Base-by-base conservation (phyloP, 2,797 vertebrate genomes). In the Phrynocephalus forsythii region DNA sequence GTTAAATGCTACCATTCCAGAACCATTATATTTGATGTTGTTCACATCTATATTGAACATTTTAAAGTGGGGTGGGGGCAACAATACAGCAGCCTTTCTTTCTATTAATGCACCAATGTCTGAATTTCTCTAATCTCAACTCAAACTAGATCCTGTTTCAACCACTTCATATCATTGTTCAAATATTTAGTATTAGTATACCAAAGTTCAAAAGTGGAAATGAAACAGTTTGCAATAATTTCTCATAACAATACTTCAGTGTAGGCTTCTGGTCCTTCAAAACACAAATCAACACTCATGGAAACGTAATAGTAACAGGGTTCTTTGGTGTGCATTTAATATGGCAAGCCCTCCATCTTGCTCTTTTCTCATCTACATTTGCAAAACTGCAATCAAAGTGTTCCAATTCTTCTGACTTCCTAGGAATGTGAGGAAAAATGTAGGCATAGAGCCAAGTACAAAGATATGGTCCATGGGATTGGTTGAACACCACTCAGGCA, bases 151-250 rank as follows among this genome's bases (percentile, higher is more conserved):
- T 56, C 52, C 48, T 52, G 8, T 69, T 79, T 79, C 56, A n/a
- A 80, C 8, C 33, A 66, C 20, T 80, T 81, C 66, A 38, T 50
- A 1, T 26, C 67, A 82, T 87, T 13, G 9, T 50, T 20, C 56
- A 82, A 87, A 75, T 13, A 30, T 82, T 48, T 20, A 71, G 52
- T 63, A 67, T 68, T 75, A 28, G 28, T 76, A n/a, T 26, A 87
- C 5, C 50, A 56, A n/a, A 72, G 20, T 82, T 76, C 22, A 52
- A 56, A 69, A 76, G 60, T 33, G n/a, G 22, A 82, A 75, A 68
- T 82, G 15, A 76, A 68, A 52, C 16, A 82, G n/a, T 52, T 67
- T 75, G 71, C 52, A 38, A 22, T 33, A 30, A 15, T 76, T 60
- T 82, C 72, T 72, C 76, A 48, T 11, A 67, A 63, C 30, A 33